phyloP scores from a whole-genome alignment of 2,113 vertebrate genomes.

The Boleophthalmus pectinirostris region DNA sequence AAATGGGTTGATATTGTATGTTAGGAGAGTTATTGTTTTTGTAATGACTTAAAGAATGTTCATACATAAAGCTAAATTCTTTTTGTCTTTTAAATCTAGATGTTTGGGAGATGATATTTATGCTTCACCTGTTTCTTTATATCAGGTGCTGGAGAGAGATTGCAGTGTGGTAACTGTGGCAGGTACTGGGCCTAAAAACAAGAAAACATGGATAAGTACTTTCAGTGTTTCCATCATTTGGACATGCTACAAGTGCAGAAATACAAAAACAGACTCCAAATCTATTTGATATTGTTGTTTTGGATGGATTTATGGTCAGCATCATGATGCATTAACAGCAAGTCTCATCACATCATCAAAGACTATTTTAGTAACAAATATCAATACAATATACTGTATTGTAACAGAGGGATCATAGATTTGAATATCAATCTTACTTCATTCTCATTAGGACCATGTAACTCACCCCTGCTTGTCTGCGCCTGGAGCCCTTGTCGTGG shows the following conservation, averaged over 20 bases:
- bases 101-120: slow-evolving; percentile 81
- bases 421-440: neutral
- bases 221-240: neutral
- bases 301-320: neutral
- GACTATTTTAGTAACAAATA: neutral
- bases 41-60: neutral
- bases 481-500: slow-evolving; percentile 70
- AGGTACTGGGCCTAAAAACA: slow-evolving; percentile 75
- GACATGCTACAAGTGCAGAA: no score
- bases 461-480: slow-evolving; percentile 69
- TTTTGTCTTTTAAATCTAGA: slow-evolving; percentile 46
- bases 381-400: neutral
- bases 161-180: slow-evolving; percentile 78
- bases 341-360: neutral
- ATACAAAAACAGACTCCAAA: neutral
- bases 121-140: slow-evolving; percentile 78
- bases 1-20: neutral
- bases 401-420: neutral
- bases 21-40: neutral
- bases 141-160: slow-evolving; percentile 79
- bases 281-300: neutral
- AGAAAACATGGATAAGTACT: neutral
- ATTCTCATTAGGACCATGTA: neutral
- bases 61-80: neutral
- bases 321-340: neutral